These are phyloP conservation scores for Strigamia crassipes DNA, from an alignment of 2,888 invertebrate genomes.

Conservation along the genomic window DNA sequence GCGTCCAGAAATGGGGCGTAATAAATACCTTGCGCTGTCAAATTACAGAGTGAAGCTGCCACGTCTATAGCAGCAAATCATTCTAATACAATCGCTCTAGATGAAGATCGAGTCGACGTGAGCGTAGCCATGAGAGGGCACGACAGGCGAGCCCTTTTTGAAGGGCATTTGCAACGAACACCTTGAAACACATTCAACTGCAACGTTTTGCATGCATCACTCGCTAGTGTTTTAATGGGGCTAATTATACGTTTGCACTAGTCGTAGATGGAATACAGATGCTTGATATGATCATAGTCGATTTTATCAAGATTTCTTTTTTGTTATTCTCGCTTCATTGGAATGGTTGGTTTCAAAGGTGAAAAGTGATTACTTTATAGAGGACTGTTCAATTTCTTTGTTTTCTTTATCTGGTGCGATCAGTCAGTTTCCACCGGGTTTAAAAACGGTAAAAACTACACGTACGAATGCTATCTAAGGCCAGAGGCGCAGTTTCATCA, in stretches of 20 bases:
- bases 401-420: slow-evolving; percentile 3
- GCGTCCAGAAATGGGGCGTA: slow-evolving; percentile 27
- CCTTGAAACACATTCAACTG: background rate
- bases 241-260: background rate
- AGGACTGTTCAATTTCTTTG: slow-evolving; percentile 11
- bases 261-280: background rate
- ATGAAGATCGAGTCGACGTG: slow-evolving; percentile 18
- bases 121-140: slow-evolving; percentile 3
- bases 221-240: slow-evolving; percentile 27
- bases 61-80: slow-evolving; percentile 1
- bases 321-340: background rate
- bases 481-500: slow-evolving; percentile 30
- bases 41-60: slow-evolving; percentile 43
- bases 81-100: slow-evolving; percentile 39
- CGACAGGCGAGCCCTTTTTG: slow-evolving; percentile 15
- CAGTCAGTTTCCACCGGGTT: background rate
- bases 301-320: background rate
- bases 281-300: background rate
- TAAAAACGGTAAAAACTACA: slow-evolving; percentile 16
- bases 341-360: background rate
- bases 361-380: slow-evolving; percentile 29
- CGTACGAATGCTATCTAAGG: slow-evolving; percentile 8
- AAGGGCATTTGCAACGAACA: slow-evolving; percentile 10
- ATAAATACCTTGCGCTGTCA: slow-evolving; percentile 36
- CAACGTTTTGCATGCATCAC: background rate